Base-by-base conservation (phyloP, 1,140 invertebrate genomes). In the Zaprionus ghesquierei region DNA sequence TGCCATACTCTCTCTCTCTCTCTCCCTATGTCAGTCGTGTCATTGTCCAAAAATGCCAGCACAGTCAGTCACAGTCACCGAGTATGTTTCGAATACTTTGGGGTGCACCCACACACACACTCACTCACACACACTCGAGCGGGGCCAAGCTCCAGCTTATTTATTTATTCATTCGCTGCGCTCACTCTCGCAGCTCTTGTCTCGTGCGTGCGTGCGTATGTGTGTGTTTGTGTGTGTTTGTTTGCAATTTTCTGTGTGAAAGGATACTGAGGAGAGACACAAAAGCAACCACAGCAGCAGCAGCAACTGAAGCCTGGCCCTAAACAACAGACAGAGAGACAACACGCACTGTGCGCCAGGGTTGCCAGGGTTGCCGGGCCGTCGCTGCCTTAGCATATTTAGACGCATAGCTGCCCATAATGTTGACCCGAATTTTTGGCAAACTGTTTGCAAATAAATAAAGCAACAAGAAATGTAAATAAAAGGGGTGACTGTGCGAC, bases 371-470 rank as follows among this genome's bases (percentile, higher is more conserved):
- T 41, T 41, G 62, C 46, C 46, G 8, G 22, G 22, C 18, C 23
- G 6, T 31, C 33, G 27, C 56, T 49, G 22, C 66, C 44, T 20
- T 41, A 59, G 56, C 68, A 63, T 75, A 63, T 70, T 75, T 75
- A 70, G 60, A 70, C 60, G 54, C 66, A 58, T 77, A 49, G 81
- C 79, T 81, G 85, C 65, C 87, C 84, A 87, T 89, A 89, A 89
- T 89, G 84, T 89, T 89, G 85, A 89, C 84, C 84, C 84, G 79
- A 89, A 89, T 89, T 89, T 86, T 80, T 89, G 84, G 62, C 81
- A 89, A 89, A 89, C 69, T 82, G 75, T 76, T 71, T 75, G 79
- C 79, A 82, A 81, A 86, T 86, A 86, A 86, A 86, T 87, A 86
- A 86, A 82, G 84, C 82, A 82, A 74, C 71, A 86, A 81, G 71